phyloP scores from a whole-genome alignment of 1,140 invertebrate genomes.

The Lepidurus apus region DNA sequence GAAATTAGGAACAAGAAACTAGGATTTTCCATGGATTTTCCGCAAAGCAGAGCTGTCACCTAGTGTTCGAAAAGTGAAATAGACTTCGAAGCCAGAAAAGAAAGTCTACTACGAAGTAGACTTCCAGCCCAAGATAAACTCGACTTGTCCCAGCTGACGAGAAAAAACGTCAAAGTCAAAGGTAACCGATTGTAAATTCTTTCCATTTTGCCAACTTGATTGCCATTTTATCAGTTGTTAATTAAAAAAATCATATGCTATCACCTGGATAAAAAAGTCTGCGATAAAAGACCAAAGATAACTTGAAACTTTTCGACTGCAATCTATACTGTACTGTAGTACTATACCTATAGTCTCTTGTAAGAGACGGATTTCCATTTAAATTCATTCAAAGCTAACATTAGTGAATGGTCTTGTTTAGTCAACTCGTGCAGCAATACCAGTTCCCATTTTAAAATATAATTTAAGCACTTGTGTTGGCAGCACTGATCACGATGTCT shows the following conservation, averaged over 20 bases:
- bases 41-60: too few relatives aligned
- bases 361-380: too few relatives aligned
- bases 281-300: conserved; percentile 6
- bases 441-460: neutral
- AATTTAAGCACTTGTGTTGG: neutral
- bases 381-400: neutral
- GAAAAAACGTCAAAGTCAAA: neutral
- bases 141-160: neutral
- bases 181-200: neutral
- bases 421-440: neutral
- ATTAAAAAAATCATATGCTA: neutral
- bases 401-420: neutral
- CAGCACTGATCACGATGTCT: neutral
- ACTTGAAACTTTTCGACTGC: neutral
- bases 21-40: too few relatives aligned
- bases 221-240: neutral
- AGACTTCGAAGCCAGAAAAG: too few relatives aligned
- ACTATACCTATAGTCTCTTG: neutral
- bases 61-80: too few relatives aligned
- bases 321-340: neutral
- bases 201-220: neutral
- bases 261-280: neutral
- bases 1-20: too few relatives aligned
- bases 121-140: neutral
- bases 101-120: neutral